A percentile compares a stretch with the other conserved stretches of the same genome.
phyloP scores from a whole-genome alignment of 2,797 vertebrate genomes.

The Gephyroberyx darwinii region DNA sequence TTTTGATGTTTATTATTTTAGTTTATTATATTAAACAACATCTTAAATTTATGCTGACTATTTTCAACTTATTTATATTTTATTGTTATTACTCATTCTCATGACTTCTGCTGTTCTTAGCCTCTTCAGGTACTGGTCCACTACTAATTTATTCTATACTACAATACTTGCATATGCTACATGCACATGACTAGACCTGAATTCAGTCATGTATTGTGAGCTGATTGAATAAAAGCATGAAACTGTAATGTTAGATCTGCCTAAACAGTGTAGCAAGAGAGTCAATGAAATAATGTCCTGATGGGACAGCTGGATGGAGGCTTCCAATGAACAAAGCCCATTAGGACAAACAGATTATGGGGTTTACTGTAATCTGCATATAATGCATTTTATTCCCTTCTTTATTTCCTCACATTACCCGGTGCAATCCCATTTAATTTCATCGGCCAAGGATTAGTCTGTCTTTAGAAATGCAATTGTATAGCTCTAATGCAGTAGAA shows the following conservation, averaged over 20 bases:
- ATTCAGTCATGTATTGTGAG: neutral
- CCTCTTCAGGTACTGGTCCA: too few relatives aligned
- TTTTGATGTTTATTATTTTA: too few relatives aligned
- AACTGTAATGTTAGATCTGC: constrained; percentile 16
- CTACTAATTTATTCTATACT: too few relatives aligned
- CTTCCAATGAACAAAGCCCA: constrained; percentile 71
- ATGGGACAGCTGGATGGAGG: constrained; percentile 59
- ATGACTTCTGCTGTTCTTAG: too few relatives aligned
- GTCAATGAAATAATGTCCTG: constrained; percentile 56
- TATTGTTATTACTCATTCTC: too few relatives aligned
- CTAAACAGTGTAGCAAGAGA: constrained; percentile 15
- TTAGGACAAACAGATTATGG: constrained; percentile 79
- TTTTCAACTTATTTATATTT: too few relatives aligned
- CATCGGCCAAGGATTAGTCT: constrained; percentile 73
- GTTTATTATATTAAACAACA: too few relatives aligned
- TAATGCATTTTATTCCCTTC: constrained; percentile 76
- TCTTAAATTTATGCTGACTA: too few relatives aligned
- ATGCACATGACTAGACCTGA: constrained; percentile 16
- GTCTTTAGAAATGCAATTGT: constrained; percentile 71
- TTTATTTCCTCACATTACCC: constrained; percentile 75
- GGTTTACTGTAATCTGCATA: constrained; percentile 80
- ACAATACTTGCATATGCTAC: neutral
- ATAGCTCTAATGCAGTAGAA: constrained; percentile 45
- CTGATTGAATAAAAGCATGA: constrained; percentile 12
- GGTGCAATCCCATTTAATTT: constrained; percentile 78